phyloP scores from a whole-genome alignment of 2,888 invertebrate genomes.

The Tanypteryx hageni region DNA sequence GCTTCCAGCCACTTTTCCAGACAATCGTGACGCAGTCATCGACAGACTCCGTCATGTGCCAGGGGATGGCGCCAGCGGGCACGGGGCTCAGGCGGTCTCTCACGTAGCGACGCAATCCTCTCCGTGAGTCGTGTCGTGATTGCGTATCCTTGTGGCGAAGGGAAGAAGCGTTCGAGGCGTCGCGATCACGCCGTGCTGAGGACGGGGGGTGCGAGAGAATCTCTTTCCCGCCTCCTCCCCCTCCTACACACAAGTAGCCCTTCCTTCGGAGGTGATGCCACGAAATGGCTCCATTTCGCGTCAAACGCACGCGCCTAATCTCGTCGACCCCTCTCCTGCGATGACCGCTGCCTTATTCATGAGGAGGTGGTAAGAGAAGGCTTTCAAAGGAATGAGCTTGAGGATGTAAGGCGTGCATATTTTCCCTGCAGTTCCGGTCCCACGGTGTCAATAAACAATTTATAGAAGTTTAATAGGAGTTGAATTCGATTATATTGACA shows the following conservation, averaged over 20 bases:
- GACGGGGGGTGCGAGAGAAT: neutral
- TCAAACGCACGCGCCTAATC: constrained; percentile 22
- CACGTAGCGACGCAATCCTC: neutral
- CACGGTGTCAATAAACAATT: neutral
- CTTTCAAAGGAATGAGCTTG: neutral
- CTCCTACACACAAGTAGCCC: neutral
- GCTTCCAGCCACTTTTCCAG: neutral
- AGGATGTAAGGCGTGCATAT: neutral
- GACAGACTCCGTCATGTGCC: constrained; percentile 13
- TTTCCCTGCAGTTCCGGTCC: neutral
- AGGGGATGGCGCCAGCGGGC: constrained; percentile 38
- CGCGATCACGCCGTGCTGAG: neutral
- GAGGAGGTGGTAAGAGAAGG: neutral
- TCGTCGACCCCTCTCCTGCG: neutral
- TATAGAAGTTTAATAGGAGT: no score
- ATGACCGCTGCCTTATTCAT: constrained; percentile 48
- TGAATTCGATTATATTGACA: no score
- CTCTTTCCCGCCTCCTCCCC: no score
- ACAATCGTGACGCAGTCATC: constrained; percentile 40
- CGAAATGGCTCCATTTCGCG: constrained; percentile 55
- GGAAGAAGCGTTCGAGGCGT: neutral
- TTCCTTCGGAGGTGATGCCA: neutral
- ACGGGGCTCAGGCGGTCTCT: constrained; percentile 14
- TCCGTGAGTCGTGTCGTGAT: constrained; percentile 46
- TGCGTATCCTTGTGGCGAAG: neutral